Percentiles rank a stretch among this genome's conserved stretches.
These are phyloP conservation scores for Caenorhabditis wallacei DNA, from an alignment of 2,888 invertebrate genomes.

Conservation along the genomic window DNA sequence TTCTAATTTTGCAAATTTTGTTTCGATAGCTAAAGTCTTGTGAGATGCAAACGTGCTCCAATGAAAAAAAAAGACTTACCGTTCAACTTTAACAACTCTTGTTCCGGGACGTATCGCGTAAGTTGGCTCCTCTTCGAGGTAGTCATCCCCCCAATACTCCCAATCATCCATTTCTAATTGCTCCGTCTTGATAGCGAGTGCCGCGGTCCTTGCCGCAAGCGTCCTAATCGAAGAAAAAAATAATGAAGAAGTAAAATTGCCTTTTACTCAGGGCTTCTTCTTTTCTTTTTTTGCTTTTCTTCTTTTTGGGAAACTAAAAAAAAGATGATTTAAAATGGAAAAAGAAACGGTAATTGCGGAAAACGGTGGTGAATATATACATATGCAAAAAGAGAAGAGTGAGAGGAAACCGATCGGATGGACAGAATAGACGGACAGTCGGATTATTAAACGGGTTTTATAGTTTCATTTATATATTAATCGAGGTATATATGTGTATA, in stretches of 20 bases:
- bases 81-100: constrained; percentile 58
- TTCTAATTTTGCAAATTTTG: not conserved
- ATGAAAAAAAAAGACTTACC: constrained; percentile 35
- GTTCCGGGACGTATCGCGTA: constrained; percentile 54
- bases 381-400: constrained; percentile 16
- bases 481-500: constrained; percentile 28
- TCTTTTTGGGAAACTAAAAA: not conserved
- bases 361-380: constrained; percentile 15
- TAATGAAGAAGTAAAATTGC: not conserved
- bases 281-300: not conserved
- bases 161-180: constrained; percentile 50
- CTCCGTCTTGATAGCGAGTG: constrained; percentile 18
- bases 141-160: constrained; percentile 63
- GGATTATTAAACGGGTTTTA: constrained; percentile 63
- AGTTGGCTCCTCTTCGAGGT: constrained; percentile 59
- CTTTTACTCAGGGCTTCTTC: not conserved
- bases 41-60: not conserved
- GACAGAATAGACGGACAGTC: constrained; percentile 47
- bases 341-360: constrained; percentile 48
- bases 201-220: constrained; percentile 20
- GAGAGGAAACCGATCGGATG: constrained; percentile 17
- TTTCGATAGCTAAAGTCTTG: too few species aligned
- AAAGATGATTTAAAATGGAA: constrained; percentile 1
- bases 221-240: constrained; percentile 2
- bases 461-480: constrained; percentile 30